phyloP scores from a whole-genome alignment of 2,113 vertebrate genomes.

The Tor tambroides region DNA sequence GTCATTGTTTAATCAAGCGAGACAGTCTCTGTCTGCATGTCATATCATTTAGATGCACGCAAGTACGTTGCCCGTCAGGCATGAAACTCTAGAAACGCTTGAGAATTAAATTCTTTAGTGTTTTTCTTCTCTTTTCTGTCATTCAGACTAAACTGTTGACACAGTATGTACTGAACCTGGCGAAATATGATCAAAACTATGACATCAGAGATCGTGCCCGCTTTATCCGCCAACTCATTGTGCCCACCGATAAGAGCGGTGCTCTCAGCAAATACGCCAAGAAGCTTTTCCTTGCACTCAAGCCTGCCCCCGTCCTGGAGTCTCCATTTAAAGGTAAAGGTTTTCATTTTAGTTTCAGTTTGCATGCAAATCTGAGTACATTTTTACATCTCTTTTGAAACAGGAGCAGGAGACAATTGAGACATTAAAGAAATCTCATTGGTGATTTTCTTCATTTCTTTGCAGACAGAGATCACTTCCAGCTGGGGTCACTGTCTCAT shows the following conservation, averaged over 20 bases:
- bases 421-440: background rate
- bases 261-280: conserved; percentile 97
- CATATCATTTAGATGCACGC: background rate
- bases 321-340: conserved; percentile 95
- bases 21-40: background rate
- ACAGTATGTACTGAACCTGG: conserved; percentile 96
- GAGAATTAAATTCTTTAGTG: background rate
- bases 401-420: background rate
- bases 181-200: conserved; percentile 98
- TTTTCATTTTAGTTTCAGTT: too few relatives aligned
- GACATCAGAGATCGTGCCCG: conserved; percentile 95
- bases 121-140: background rate
- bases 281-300: conserved; percentile 96
- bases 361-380: background rate
- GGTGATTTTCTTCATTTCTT: background rate
- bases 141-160: conserved; percentile 94
- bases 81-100: background rate
- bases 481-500: conserved; percentile 95
- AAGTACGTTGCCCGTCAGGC: background rate
- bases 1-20: conserved; percentile 21
- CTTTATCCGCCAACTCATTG: conserved; percentile 96
- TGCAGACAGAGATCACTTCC: conserved; percentile 97
- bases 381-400: too few relatives aligned
- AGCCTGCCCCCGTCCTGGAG: conserved; percentile 93
- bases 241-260: conserved; percentile 94